Conservation (phyloP, 1,140 invertebrate genomes). For the Homarus americanus region DNA sequence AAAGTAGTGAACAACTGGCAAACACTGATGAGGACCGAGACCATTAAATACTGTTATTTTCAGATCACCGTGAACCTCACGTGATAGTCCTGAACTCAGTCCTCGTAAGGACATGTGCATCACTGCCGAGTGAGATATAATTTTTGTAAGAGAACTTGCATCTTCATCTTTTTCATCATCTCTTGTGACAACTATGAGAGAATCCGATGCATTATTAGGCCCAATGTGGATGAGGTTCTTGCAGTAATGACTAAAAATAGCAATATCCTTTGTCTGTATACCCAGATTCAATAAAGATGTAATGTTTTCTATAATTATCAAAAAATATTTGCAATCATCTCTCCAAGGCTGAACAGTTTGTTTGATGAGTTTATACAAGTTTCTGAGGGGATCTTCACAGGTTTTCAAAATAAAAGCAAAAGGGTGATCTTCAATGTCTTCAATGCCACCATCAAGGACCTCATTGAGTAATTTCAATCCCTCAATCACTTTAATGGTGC, state of each 20-base stretch:
- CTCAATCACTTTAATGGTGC: conserved; percentile 57
- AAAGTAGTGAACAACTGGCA: conserved; percentile 30
- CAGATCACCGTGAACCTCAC: conserved; percentile 47
- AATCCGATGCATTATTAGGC: background rate
- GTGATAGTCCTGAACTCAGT: conserved; percentile 31
- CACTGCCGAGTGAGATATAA: conserved; percentile 2
- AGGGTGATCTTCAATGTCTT: conserved; percentile 38
- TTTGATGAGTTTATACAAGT: conserved; percentile 36
- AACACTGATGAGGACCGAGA: conserved; percentile 10
- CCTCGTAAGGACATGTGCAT: conserved; percentile 27
- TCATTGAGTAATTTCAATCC: conserved; percentile 46
- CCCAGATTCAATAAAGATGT: conserved; percentile 28
- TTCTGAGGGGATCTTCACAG: conserved; percentile 24
- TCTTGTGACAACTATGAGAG: conserved; percentile 38
- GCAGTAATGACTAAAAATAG: conserved; percentile 44
- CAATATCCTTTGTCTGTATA: conserved; percentile 12
- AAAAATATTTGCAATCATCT: conserved; percentile 15
- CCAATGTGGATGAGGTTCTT: conserved; percentile 12
- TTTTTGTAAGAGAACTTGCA: conserved; percentile 23
- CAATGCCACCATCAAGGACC: background rate
- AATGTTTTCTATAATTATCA: conserved; percentile 39
- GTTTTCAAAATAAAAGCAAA: conserved; percentile 38
- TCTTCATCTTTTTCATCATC: conserved; percentile 37
- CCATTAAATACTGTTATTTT: conserved; percentile 23
- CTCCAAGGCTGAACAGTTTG: conserved; percentile 42